Percentiles rank a stretch among this genome's conserved stretches.
These are phyloP conservation scores for Saccopteryx bilineata DNA, from an alignment of 2,113 vertebrate species.

Conservation along the genomic window DNA sequence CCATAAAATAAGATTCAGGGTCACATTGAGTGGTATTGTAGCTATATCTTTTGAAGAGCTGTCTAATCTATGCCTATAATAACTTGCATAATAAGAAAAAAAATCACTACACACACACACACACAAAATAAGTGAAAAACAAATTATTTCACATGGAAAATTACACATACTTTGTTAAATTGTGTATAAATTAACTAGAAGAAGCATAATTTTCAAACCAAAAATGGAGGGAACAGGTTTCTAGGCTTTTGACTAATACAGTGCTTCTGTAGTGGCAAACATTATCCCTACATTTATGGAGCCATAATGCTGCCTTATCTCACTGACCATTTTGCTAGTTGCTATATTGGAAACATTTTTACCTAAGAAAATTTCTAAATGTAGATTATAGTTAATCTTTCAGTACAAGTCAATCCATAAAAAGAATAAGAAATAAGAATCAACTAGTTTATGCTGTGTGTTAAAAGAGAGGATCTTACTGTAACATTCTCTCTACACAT, in stretches of 20 bases:
- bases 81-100: neutral
- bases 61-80: conserved; percentile 20
- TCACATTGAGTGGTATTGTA: conserved; percentile 6
- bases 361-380: conserved; percentile 18
- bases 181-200: conserved; percentile 69
- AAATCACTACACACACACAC: no score
- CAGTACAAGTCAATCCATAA: neutral
- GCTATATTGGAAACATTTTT: conserved; percentile 47
- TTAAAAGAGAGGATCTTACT: neutral
- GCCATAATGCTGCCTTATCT: neutral
- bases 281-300: conserved; percentile 1
- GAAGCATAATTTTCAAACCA: conserved; percentile 71
- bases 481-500: neutral
- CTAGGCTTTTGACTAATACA: conserved; percentile 66
- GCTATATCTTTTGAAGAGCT: neutral
- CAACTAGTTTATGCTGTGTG: neutral
- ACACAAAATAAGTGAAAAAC: conserved; percentile 52
- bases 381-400: conserved; percentile 13
- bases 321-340: conserved; percentile 40
- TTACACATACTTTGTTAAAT: conserved; percentile 74
- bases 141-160: conserved; percentile 70
- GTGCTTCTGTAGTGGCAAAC: neutral
- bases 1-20: neutral
- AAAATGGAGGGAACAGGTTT: conserved; percentile 75
- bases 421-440: conserved; percentile 19